Base-by-base conservation (phyloP, 2,113 vertebrate species). In the Isichthys henryi region DNA sequence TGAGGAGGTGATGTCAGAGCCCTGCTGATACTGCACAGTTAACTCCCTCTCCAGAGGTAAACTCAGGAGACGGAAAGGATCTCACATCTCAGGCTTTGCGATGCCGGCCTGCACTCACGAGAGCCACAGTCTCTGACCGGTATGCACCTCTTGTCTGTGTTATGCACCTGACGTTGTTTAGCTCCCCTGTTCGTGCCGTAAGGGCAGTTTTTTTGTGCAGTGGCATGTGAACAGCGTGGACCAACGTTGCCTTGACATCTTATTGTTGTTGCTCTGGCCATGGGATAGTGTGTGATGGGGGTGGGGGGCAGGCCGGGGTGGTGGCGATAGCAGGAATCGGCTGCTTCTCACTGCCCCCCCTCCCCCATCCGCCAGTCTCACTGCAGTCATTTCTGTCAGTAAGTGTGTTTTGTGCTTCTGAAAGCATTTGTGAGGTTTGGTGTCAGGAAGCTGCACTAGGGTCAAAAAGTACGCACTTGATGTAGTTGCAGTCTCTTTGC, bases 211-310 rank as follows among this genome's bases (percentile, higher is more conserved):
- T 48, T 86, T 86, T 86, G n/a, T 35, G 4, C 46, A 31, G 23
- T 46, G n/a, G 27, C n/a, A 3, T 35, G 27, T 86, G 49, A 50
- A n/a, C 49, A 52, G 11, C 3, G n/a, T 53, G 84, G 48, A 82
- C 35, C n/a, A 43, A 19, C 27, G 53, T 89, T 84, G 43, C 84
- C 83, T 66, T 89, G 89, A 90, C 85, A 80, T 88, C 86, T 92
- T 50, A 43, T 43, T 70, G 52, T 88, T 90, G 89, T 83, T 53
- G 62, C 45, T 31, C 23, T 89, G 74, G 80, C 88, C 88, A 66
- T 50, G 45, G 82, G n/a, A 23, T 50, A 82, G 90, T 91, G 88
- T 53, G 46, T 1, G 27, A 19, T 83, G 70, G 56, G 66, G 74
- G 3, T 19, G 27, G 35, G 23, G 49, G 88, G 82, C 27, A 10